A percentile compares a stretch with the other conserved stretches of the same genome.
Evolutionary conservation across 2,888 invertebrate genomes (phyloP).

Genomic region (Bombyx huttoni): DNA sequence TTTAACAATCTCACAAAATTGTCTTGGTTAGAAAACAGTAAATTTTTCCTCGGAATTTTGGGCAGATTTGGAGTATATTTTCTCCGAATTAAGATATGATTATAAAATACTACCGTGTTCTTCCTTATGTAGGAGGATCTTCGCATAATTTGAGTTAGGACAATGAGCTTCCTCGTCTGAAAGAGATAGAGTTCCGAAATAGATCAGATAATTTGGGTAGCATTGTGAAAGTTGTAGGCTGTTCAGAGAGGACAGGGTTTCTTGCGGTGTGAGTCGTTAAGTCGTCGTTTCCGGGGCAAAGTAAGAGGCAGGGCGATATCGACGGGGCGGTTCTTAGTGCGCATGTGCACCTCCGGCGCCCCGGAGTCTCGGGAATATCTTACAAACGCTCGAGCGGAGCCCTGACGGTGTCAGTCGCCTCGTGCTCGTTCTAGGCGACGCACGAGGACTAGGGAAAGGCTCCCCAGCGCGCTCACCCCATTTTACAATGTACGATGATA

Average conservation of each 20-base stretch:
- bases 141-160: neutral
- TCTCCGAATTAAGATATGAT: neutral
- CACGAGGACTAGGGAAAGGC: constrained; percentile 23
- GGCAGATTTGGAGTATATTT: neutral
- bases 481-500: constrained; percentile 30
- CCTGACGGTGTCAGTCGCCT: constrained; percentile 46
- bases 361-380: constrained; percentile 55
- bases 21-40: neutral
- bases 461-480: constrained; percentile 25
- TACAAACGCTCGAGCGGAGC: constrained; percentile 51
- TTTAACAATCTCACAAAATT: no score
- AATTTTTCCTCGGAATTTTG: neutral
- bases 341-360: constrained; percentile 64
- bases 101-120: neutral
- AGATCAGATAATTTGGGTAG: constrained; percentile 7
- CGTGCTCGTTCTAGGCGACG: constrained; percentile 33
- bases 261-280: constrained; percentile 60
- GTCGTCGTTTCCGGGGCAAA: constrained; percentile 63
- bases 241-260: constrained; percentile 32
- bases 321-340: constrained; percentile 50
- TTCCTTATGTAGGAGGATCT: neutral
- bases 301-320: constrained; percentile 61
- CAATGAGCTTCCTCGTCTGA: neutral
- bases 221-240: constrained; percentile 19
- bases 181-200: neutral